A percentile compares a stretch with the other conserved stretches of the same genome.
phyloP scores from a whole-genome alignment of 2,113 vertebrate genomes.

The Boulengeromyrus knoepffleri region DNA sequence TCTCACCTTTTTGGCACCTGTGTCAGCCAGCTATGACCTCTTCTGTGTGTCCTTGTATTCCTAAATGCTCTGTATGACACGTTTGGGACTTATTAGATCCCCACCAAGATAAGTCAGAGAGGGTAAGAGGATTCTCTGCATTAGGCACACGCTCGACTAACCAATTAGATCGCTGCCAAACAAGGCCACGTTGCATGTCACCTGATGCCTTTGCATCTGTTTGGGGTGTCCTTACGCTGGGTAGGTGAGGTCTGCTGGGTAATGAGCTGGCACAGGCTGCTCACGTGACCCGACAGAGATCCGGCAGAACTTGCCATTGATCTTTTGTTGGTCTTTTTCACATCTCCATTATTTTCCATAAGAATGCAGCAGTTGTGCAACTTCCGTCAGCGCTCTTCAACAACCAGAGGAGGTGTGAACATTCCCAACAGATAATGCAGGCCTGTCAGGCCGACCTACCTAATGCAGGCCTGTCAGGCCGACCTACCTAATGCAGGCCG shows the following conservation, averaged over 20 bases:
- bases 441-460: no score
- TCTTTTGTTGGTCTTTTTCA: neutral
- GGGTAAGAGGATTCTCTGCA: conserved; percentile 37
- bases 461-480: neutral
- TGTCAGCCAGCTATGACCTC: neutral
- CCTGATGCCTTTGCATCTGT: neutral
- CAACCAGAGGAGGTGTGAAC: no score
- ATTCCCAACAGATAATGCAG: no score
- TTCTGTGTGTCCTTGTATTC: neutral
- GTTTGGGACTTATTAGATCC: conserved; percentile 17
- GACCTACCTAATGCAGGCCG: neutral
- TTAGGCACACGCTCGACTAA: neutral
- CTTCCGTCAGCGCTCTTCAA: neutral
- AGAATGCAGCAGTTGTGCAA: neutral
- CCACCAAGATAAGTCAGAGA: conserved; percentile 2
- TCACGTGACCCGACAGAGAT: neutral
- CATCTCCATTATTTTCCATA: neutral
- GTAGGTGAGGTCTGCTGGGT: neutral
- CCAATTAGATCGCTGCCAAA: neutral
- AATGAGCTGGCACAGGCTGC: neutral
- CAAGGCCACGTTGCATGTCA: neutral
- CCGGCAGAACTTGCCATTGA: neutral
- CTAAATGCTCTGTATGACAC: neutral
- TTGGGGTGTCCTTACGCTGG: neutral
- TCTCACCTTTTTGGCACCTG: neutral